Percentiles rank a stretch among this genome's conserved stretches.
These are phyloP conservation scores for Mustela lutreola DNA, from an alignment of 2,113 vertebrate genomes.

Conservation along the genomic window DNA sequence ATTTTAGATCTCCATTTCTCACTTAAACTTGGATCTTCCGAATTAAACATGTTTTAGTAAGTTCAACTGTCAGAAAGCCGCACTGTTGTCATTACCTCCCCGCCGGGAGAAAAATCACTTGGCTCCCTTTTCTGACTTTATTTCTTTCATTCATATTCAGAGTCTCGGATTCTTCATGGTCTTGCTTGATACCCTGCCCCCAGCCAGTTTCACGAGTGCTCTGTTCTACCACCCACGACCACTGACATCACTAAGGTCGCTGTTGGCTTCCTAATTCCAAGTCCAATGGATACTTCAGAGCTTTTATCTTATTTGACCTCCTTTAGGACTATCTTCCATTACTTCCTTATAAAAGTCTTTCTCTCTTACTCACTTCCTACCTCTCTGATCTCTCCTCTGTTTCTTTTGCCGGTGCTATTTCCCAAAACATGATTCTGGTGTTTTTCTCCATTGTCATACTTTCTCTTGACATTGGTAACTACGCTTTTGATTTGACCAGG, in stretches of 20 bases:
- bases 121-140: slow-evolving; percentile 33
- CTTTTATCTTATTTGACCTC: neutral
- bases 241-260: neutral
- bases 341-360: neutral
- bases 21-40: slow-evolving; percentile 54
- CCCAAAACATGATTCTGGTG: neutral
- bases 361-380: neutral
- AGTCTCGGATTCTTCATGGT: neutral
- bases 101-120: neutral
- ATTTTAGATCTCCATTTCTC: slow-evolving; percentile 27
- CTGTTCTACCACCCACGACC: neutral
- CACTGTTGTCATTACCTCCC: slow-evolving; percentile 24
- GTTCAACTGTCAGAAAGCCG: slow-evolving; percentile 20
- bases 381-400: neutral
- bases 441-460: neutral
- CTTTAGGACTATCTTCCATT: neutral
- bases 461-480: neutral
- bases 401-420: neutral
- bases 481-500: neutral
- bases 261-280: neutral
- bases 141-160: neutral
- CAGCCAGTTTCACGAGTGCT: neutral
- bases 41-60: slow-evolving; percentile 61
- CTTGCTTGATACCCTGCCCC: neutral
- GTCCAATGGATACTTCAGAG: neutral